phyloP scores from a whole-genome alignment of 53 echinoderm and acorn worm species.

The Paelopatides confundens region DNA sequence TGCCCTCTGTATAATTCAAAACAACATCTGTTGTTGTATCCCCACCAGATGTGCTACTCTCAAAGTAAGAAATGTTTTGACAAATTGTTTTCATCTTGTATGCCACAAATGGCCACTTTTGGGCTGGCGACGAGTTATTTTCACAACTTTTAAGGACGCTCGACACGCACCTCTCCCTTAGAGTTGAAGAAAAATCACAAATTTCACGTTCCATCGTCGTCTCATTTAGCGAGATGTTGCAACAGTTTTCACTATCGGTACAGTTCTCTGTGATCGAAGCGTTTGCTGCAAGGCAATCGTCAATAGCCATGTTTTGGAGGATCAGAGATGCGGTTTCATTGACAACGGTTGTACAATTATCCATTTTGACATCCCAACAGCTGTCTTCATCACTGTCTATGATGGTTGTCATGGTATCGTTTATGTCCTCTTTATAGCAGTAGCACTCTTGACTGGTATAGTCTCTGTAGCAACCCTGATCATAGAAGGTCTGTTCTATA shows the following conservation, averaged over 20 bases:
- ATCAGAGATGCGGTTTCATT: constrained; percentile 5
- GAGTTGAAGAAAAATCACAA: not conserved
- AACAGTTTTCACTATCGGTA: not conserved
- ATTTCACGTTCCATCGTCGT: not conserved
- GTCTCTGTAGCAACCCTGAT: constrained; percentile 60
- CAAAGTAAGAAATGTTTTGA: not conserved
- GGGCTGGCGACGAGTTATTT: not conserved
- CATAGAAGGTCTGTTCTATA: constrained; percentile 62
- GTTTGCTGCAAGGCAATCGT: not conserved
- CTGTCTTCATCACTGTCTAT: not conserved
- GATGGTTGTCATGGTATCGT: constrained; percentile 15
- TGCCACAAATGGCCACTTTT: constrained; percentile 13
- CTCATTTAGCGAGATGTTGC: not conserved
- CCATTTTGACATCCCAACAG: constrained; percentile 57
- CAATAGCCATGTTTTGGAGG: not conserved
- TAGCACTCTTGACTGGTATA: not conserved
- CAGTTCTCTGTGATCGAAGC: not conserved
- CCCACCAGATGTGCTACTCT: not conserved
- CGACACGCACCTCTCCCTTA: not conserved
- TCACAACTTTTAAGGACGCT: not conserved
- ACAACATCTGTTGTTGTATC: not conserved
- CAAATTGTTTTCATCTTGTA: not conserved
- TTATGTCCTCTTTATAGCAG: not conserved
- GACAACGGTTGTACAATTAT: constrained; percentile 59
- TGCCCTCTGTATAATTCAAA: not conserved